Base-by-base conservation (phyloP, 1,140 invertebrate genomes). In the Drosophila setifemur region DNA sequence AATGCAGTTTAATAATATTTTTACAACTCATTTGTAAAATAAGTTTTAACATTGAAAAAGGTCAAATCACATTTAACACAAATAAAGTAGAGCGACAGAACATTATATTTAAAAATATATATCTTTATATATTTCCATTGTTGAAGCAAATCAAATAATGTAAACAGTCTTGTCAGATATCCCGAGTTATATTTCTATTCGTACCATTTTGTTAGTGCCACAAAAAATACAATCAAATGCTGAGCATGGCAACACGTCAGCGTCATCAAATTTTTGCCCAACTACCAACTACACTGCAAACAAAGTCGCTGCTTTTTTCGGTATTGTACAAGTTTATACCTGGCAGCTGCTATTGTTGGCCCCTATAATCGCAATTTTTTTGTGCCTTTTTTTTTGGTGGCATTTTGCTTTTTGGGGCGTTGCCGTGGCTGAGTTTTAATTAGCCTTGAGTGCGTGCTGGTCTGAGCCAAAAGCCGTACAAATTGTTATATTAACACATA, bases 401-500 rank as follows among this genome's bases (percentile, higher is more conserved):
- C n/a, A n/a, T n/a, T n/a, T n/a, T 19, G 23, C 14, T 52, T 63
- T 75, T 76, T 53, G 29, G 70, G 79, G 73, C 78, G 79, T 83
- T 83, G 74, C 75, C 74, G 21, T 54, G 70, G 57, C 55, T 71
- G 73, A 55, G 79, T 79, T 83, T 83, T 83, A 83, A 83, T 83
- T 83, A 83, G 79, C 70, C 74, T 78, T 85, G 79, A 83, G 79
- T 86, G 79, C 79, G 79, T 86, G 79, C 47, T 44, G 39, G 48
- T 40, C 28, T 35, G 43, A 58, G 60, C 66, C 78, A 72, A 79
- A 81, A 81, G 77, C 78, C 78, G 75, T 73, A 83, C 81, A 85
- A 83, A 86, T 83, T 72, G 79, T 83, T 83, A 83, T 71, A 74
- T 85, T 86, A 83, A 54, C 69, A 71, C 81, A 79, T 61, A 69